A percentile compares a stretch with the other conserved stretches of the same genome.
Conservation (phyloP, 2,113 vertebrate species). For the Tichodroma muraria region DNA sequence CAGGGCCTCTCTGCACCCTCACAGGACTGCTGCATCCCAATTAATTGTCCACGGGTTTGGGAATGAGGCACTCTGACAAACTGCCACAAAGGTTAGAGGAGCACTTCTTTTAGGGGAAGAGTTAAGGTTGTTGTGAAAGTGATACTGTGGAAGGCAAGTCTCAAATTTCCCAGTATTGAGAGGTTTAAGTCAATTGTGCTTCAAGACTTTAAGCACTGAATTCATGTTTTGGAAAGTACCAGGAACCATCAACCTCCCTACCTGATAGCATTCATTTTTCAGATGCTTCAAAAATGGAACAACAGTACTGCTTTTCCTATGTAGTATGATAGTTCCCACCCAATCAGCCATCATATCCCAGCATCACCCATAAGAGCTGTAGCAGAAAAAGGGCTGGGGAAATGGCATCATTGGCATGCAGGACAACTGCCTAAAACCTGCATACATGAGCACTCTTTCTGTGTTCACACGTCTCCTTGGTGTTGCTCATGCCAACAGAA, state of each 20-base stretch:
- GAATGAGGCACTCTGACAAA: not conserved
- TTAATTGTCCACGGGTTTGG: not conserved
- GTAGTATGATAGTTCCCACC: not conserved
- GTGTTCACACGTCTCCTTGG: not conserved
- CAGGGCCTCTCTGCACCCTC: not conserved
- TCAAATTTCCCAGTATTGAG: not conserved
- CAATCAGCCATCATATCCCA: not conserved
- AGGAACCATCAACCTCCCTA: not conserved
- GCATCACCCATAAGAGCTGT: not conserved
- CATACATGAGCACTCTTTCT: accelerated
- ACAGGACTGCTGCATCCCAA: not conserved
- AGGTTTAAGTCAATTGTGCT: not conserved
- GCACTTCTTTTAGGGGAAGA: not conserved
- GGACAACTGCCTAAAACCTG: not conserved
- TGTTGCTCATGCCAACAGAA: not conserved
- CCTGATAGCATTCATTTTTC: not conserved
- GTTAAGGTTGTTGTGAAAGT: not conserved
- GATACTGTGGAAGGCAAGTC: not conserved
- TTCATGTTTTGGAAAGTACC: not conserved
- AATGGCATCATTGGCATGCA: accelerated
- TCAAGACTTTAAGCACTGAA: not conserved
- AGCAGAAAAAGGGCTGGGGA: not conserved
- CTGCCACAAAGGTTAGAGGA: not conserved
- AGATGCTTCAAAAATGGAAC: not conserved
- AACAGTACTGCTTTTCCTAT: not conserved